Evolutionary conservation across 2,797 vertebrate species (phyloP), one percentile per base, ranked within the genome.

Genomic region (Pelobates cultripes): DNA sequence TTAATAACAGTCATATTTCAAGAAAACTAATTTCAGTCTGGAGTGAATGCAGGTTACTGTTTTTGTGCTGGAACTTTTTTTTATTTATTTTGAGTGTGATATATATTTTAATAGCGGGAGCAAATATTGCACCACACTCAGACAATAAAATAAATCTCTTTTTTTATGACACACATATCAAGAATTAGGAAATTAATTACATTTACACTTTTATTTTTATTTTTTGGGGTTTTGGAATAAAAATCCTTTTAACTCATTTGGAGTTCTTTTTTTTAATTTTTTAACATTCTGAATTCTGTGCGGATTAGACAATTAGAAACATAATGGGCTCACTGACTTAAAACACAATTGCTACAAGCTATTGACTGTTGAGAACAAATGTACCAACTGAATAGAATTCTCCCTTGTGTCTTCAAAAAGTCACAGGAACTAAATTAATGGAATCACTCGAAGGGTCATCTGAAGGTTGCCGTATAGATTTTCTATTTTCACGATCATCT

Each of bases 301-400:
- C 47, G n/a, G 70, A 87, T 87, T 87, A 89, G 88, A 89, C 86
- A 0, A 87, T 87, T 88, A 86, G 86, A 89, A 82, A 87, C 86
- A 89, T 90, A 87, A 90, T 86, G 86, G 88, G 87, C 87, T 88
- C 85, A 79, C 86, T 88, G 88, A 89, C 88, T 87, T 86, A 87
- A 90, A 88, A 86, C 87, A 73, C 87, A 86, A 83, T 86, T 86
- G 85, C 87, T 86, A 73, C 75, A 82, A 79, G 88, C 85, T 86
- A 78, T 83, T 88, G 89, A 83, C 86, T 87, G 77, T 84, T 90
- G 86, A 84, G 85, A 88, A 64, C 8, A 79, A 1, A 0, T 87
- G 90, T 86, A 86, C 87, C 51, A 40, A 43, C 79, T 86, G 70
- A 43, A 78, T 84, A 89, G 87, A 91, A 92, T 86, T 78, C 75